phyloP scores from a whole-genome alignment of 1,140 invertebrate species.

The Cotesia chilonis region DNA sequence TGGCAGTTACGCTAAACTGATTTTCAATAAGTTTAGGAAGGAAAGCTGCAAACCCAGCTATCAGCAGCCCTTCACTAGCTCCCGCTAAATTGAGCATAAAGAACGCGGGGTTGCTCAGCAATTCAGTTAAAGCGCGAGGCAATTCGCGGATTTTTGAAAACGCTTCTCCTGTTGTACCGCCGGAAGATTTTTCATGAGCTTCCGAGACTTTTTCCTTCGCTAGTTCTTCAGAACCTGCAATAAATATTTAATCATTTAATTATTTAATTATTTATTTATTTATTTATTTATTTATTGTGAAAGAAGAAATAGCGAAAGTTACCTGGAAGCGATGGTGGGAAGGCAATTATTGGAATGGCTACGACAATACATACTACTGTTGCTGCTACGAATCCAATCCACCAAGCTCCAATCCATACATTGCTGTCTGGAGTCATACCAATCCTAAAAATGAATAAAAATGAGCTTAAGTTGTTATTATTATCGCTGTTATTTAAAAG shows the following conservation, averaged over 20 bases:
- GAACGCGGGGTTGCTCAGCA: conserved; percentile 82
- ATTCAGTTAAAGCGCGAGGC: conserved; percentile 71
- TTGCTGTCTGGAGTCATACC: conserved; percentile 77
- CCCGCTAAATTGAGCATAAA: conserved; percentile 82
- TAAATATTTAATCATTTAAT: neutral
- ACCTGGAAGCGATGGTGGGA: conserved; percentile 77
- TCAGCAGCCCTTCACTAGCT: conserved; percentile 79
- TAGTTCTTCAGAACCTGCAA: conserved; percentile 70
- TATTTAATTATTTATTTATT: conserved; percentile 13
- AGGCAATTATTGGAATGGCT: conserved; percentile 76
- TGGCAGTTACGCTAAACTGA: conserved; percentile 80
- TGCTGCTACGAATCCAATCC: conserved; percentile 81
- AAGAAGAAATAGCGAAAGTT: conserved; percentile 30
- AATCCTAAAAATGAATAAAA: conserved; percentile 61
- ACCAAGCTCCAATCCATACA: conserved; percentile 88
- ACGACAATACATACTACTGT: conserved; percentile 74
- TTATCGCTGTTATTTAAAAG: neutral
- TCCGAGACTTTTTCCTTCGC: conserved; percentile 75
- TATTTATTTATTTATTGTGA: conserved; percentile 15
- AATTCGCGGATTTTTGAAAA: conserved; percentile 74
- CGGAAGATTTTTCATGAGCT: conserved; percentile 68
- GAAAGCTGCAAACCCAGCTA: conserved; percentile 84
- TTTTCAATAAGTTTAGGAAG: conserved; percentile 86
- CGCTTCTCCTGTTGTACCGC: conserved; percentile 58
- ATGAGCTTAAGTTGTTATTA: neutral